phyloP scores from a whole-genome alignment of 2,113 vertebrate genomes.

The Trinectes maculatus region DNA sequence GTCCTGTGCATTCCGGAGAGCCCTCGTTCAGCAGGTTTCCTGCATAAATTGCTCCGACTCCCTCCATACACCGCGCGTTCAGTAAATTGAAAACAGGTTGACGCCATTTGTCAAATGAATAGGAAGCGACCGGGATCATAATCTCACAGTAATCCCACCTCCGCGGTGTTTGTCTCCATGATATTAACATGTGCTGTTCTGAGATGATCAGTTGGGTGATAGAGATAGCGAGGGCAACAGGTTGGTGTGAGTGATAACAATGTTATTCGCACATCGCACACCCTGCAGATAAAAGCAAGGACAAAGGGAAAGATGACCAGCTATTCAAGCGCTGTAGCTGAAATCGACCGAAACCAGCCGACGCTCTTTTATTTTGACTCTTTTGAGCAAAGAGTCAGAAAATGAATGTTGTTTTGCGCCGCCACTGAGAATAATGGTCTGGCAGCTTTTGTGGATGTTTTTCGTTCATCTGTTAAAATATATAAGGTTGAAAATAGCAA shows the following conservation, averaged over 20 bases:
- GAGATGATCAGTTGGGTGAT: conserved; percentile 35
- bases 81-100: conserved; percentile 39
- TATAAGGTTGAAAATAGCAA: conserved; percentile 18
- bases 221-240: conserved; percentile 36
- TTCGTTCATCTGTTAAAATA: too few species aligned
- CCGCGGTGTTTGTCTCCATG: conserved; percentile 27
- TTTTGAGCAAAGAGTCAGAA: too few species aligned
- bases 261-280: neutral
- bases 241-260: conserved; percentile 48
- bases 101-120: conserved; percentile 57
- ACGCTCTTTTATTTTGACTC: too few species aligned
- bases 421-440: too few species aligned
- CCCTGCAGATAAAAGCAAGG: conserved; percentile 3
- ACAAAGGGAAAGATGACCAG: conserved; percentile 19
- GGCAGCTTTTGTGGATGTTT: too few species aligned
- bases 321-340: conserved; percentile 12
- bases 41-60: conserved; percentile 65
- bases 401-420: too few species aligned
- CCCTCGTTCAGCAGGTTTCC: conserved; percentile 70
- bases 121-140: conserved; percentile 15
- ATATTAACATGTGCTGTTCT: conserved; percentile 40
- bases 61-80: conserved; percentile 25
- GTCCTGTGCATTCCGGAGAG: conserved; percentile 60
- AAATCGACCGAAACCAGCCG: neutral
- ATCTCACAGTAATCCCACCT: conserved; percentile 48